A percentile compares a stretch with the other conserved stretches of the same genome.
Conservation (phyloP, 2,797 vertebrate species). For the Notoglanidium macrostoma region DNA sequence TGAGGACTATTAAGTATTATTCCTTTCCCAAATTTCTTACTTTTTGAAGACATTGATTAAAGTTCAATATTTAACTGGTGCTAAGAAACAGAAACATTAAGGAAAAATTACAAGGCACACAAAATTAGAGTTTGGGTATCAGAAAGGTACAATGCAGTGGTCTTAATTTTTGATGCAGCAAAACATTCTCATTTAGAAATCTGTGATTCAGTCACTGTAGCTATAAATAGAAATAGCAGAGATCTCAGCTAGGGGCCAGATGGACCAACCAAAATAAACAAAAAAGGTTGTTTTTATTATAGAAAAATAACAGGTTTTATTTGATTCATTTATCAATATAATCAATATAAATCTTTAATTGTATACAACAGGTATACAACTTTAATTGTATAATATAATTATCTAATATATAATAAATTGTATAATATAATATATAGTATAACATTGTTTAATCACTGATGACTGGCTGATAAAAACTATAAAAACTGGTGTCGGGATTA, state of each 20-base stretch:
- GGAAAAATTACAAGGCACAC: no score
- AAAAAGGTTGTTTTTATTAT: slow-evolving; percentile 58
- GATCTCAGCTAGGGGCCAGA: slow-evolving; percentile 65
- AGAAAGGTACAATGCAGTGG: no score
- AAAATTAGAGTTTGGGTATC: no score
- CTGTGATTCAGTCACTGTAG: background rate
- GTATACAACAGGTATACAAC: no score
- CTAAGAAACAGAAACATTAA: no score
- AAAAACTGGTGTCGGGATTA: slow-evolving; percentile 31
- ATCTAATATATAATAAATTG: no score
- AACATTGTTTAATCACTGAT: background rate
- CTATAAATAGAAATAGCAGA: slow-evolving; percentile 18
- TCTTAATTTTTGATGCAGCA: background rate
- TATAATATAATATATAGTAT: no score
- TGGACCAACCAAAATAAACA: slow-evolving; percentile 57
- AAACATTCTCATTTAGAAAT: background rate
- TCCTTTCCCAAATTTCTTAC: no score
- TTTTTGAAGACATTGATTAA: no score
- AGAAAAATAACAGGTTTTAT: slow-evolving; percentile 65
- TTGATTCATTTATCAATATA: slow-evolving; percentile 65
- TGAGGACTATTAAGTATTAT: no score
- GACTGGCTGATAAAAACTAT: slow-evolving; percentile 26
- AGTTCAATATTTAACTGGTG: no score
- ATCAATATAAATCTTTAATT: slow-evolving; percentile 62
- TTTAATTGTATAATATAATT: no score